Base-by-base conservation (phyloP, 2,888 invertebrate genomes). In the Byasa hedistus region DNA sequence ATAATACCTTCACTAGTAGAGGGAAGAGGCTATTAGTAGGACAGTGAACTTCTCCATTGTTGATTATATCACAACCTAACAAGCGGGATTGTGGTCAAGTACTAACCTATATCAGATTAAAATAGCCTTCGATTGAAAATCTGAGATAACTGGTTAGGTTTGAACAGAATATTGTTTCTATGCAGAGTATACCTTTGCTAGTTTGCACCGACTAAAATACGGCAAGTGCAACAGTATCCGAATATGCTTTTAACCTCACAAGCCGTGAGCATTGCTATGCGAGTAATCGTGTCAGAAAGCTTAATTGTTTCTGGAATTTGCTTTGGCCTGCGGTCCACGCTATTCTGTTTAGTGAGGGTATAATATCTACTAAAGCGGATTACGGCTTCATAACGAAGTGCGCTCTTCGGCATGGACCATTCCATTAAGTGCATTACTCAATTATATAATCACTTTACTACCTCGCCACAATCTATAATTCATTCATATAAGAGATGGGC, bases 231-330 rank as follows among this genome's bases (percentile, higher is more conserved):
- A 23, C 44, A 51, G 52, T n/a, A 48, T 52, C 51, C 52, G 27
- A 24, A 56, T 48, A 48, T 66, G 66, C 62, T 58, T 58, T 66
- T 55, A 66, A 44, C 54, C 39, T 55, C 54, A 58, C 44, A n/a
- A 8, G 39, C 58, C n/a, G 51, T 12, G 59, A 51, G 57, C 52
- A 52, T 57, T 54, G 60, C 57, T 62, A 58, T 62, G 54, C 57
- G 58, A 58, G 54, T 66, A 62, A 66, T 61, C 66, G 66, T 57
- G 62, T 52, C 62, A 62, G 61, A 58, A 62, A 62, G 66, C 66
- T 62, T 62, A 61, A 66, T 62, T 66, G 66, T 66, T 66, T 58
- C 54, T 54, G 62, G 66, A 62, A 66, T 66, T 62, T 39, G 44
- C 61, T 62, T 21, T 54, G 57, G 66, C 24, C 58, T 66, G 62